Base-by-base conservation (phyloP, 2,888 invertebrate species). In the Andricus quercusramuli region DNA sequence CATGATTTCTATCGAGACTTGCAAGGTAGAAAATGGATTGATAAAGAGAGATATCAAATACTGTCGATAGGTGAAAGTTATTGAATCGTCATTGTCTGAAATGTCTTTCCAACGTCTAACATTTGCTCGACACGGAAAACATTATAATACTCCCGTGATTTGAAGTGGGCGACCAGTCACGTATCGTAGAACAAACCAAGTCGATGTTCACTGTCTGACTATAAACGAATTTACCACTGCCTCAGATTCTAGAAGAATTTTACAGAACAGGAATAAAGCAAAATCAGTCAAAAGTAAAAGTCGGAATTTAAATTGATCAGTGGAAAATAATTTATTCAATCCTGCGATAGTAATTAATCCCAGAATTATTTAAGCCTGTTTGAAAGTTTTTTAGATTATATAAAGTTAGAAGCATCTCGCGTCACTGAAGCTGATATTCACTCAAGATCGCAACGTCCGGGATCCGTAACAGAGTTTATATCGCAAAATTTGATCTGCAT, bases 101-200 rank as follows among this genome's bases (percentile, higher is more conserved):
- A 20, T 51, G 51, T 51, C 51, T 51, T 17, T 51, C 51, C 20
- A 51, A 17, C 5, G 59, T n/a, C 68, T 68, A 68, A 68, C 68
- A 68, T 68, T 68, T 68, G 68, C 68, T 68, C 47, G 68, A 68
- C 68, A 68, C 47, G 47, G 68, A 68, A 68, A 68, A 68, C 47
- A 67, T 67, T 67, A 67, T 67, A 67, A 68, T 47, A 44, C 25
- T 44, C 44, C 47, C 8, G 47, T 29, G 68, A 68, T 68, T 68
- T 68, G 25, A 68, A 68, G 68, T 68, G 68, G 44, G 68, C 68
- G 68, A 68, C 44, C 15, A 67, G 68, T 68, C 47, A 68, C 47
- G 68, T 68, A 68, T 59, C 59, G 22, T 68, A 47, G 44, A 68
- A 68, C 68, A 47, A 25, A 68, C n/a, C n/a, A 66, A 20, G n/a